Evolutionary conservation across 2,113 vertebrate species (phyloP).

Genomic region (Cyrtonyx montezumae): DNA sequence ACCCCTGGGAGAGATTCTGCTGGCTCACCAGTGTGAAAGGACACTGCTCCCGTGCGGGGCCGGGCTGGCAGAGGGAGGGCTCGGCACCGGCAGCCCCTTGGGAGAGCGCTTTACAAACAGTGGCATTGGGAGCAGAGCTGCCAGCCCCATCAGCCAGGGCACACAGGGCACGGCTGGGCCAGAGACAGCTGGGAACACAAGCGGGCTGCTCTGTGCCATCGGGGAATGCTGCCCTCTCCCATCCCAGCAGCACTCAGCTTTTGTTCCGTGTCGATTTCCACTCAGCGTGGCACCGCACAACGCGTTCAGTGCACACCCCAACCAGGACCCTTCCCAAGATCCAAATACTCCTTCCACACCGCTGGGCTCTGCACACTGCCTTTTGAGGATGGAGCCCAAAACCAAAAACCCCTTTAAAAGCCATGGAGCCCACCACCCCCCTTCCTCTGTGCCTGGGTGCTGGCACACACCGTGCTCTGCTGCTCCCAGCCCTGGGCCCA

Average conservation of each 20-base stretch:
- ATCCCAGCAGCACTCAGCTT: neutral
- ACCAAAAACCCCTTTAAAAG: neutral
- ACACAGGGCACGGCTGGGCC: neutral
- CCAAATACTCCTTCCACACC: neutral
- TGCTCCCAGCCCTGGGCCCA: neutral
- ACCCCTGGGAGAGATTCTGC: conserved; percentile 60
- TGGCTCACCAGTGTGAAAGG: conserved; percentile 57
- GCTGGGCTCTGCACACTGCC: neutral
- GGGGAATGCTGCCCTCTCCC: neutral
- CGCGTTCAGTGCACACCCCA: neutral
- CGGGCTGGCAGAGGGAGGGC: conserved; percentile 16
- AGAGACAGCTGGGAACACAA: neutral
- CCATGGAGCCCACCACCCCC: neutral
- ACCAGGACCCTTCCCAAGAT: neutral
- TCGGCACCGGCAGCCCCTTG: neutral
- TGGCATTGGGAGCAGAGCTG: neutral
- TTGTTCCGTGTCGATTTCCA: neutral
- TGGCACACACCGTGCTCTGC: accelerated
- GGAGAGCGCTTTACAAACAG: conserved; percentile 41
- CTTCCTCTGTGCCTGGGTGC: neutral
- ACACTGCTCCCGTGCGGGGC: conserved; percentile 15
- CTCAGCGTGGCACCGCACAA: neutral
- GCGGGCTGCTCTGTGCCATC: neutral
- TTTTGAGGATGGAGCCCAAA: neutral
- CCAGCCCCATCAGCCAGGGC: neutral